Evolutionary conservation across 2,888 invertebrate species (phyloP).

Genomic region (Liposcelis brunnea): DNA sequence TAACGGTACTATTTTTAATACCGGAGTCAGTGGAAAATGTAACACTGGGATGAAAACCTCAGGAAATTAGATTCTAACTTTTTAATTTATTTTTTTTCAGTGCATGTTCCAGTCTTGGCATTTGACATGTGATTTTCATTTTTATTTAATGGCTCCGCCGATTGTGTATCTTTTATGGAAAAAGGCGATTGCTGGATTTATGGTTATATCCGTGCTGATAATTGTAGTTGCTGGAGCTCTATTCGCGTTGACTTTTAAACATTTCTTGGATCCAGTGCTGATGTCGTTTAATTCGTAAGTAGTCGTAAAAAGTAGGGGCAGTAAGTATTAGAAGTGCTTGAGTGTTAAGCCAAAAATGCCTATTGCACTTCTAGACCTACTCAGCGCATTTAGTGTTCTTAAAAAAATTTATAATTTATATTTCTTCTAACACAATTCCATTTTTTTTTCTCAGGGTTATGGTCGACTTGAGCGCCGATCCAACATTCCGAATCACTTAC

Average conservation of each 20-base stretch:
- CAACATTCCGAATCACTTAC: slow-evolving; percentile 34
- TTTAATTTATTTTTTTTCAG: slow-evolving; percentile 27
- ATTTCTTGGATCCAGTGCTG: background rate
- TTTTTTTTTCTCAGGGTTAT: slow-evolving; percentile 9
- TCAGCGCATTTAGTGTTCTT: background rate
- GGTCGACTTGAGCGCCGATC: slow-evolving; percentile 11
- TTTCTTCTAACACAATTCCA: too few species aligned
- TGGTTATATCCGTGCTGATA: background rate
- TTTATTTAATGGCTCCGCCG: slow-evolving; percentile 39
- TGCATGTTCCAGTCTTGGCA: slow-evolving; percentile 52
- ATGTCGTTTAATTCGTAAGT: background rate
- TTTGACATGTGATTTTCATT: slow-evolving; percentile 52
- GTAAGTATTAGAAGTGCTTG: too few species aligned
- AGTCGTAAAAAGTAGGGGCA: too few species aligned
- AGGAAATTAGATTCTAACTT: background rate
- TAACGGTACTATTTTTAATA: too few species aligned
- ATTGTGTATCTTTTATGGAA: slow-evolving; percentile 19
- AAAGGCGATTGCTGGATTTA: background rate
- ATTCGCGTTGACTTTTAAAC: background rate
- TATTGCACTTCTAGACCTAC: too few species aligned
- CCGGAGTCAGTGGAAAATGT: too few species aligned
- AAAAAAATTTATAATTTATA: background rate
- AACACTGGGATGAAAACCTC: too few species aligned
- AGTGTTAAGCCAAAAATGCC: too few species aligned
- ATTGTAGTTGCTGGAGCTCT: background rate